A percentile compares a stretch with the other conserved stretches of the same genome.
Evolutionary conservation across 2,888 invertebrate genomes (phyloP).

Genomic region (Calliopum simillimum): DNA sequence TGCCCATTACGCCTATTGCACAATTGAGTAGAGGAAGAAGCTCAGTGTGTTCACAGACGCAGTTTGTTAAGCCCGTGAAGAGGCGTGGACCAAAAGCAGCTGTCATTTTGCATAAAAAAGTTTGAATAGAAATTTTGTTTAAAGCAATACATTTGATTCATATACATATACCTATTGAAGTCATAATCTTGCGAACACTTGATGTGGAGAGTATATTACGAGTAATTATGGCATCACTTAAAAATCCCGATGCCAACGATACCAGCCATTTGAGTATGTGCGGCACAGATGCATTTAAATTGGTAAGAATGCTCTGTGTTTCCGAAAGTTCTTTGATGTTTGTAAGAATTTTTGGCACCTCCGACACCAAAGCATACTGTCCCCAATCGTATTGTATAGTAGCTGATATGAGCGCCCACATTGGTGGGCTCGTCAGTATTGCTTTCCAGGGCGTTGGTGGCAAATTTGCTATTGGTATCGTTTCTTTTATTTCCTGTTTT

Average conservation of each 20-base stretch:
- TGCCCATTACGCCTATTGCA: conserved; percentile 77
- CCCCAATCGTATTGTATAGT: conserved; percentile 74
- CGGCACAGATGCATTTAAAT: conserved; percentile 70
- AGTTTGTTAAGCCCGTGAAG: conserved; percentile 74
- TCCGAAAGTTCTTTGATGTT: conserved; percentile 70
- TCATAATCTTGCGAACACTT: conserved; percentile 67
- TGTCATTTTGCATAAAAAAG: conserved; percentile 55
- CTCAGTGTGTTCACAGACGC: conserved; percentile 73
- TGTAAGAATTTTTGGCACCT: conserved; percentile 71
- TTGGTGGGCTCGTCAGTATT: conserved; percentile 75
- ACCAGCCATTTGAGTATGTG: conserved; percentile 72
- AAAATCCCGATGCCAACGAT: conserved; percentile 70
- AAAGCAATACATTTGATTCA: no score
- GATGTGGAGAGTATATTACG: conserved; percentile 69
- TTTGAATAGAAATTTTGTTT: neutral
- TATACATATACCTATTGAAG: conserved; percentile 71
- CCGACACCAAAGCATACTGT: conserved; percentile 71
- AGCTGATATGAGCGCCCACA: conserved; percentile 79
- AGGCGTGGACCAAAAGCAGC: conserved; percentile 74
- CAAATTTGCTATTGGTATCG: conserved; percentile 71
- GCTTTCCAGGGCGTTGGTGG: conserved; percentile 76
- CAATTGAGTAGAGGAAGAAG: conserved; percentile 74
- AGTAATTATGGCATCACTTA: conserved; percentile 76
- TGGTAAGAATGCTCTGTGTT: conserved; percentile 68
- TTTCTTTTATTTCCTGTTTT: conserved; percentile 73